phyloP scores from a whole-genome alignment of 2,113 vertebrate genomes.

The Burhinus bistriatus region DNA sequence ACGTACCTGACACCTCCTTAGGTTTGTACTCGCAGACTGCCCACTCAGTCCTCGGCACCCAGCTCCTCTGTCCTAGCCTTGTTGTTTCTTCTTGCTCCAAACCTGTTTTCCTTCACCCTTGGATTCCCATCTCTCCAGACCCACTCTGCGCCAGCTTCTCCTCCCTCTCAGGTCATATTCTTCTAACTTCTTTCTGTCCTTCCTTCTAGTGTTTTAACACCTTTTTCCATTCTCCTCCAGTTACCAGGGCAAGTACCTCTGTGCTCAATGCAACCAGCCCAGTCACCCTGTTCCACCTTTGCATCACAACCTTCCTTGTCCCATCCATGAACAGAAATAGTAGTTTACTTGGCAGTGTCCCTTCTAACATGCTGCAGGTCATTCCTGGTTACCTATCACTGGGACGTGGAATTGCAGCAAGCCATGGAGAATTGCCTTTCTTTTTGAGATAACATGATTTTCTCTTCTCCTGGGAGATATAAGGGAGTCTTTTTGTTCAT shows the following conservation, averaged over 20 bases:
- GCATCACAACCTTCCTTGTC: background rate
- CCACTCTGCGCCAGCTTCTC: background rate
- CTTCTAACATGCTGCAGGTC: background rate
- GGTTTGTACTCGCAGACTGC: background rate
- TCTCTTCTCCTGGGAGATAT: background rate
- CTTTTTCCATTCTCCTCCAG: background rate
- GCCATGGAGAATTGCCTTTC: background rate
- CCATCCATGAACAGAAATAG: background rate
- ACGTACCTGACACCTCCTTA: background rate
- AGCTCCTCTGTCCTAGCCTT: background rate
- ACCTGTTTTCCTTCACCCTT: background rate
- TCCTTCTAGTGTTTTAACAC: background rate
- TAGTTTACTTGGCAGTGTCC: background rate
- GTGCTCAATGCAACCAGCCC: background rate
- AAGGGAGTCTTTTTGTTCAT: background rate
- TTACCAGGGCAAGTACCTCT: background rate
- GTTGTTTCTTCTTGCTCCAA: background rate
- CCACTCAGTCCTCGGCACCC: background rate
- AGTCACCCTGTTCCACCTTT: background rate
- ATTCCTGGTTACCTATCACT: background rate
- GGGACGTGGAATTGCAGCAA: background rate
- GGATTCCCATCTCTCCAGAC: background rate
- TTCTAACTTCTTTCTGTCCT: background rate
- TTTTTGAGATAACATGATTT: background rate
- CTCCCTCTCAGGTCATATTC: background rate